Percentiles rank a stretch among this genome's conserved stretches.
Evolutionary conservation across 2,113 vertebrate genomes (phyloP).

Genomic region (Pygoscelis antarcticus): DNA sequence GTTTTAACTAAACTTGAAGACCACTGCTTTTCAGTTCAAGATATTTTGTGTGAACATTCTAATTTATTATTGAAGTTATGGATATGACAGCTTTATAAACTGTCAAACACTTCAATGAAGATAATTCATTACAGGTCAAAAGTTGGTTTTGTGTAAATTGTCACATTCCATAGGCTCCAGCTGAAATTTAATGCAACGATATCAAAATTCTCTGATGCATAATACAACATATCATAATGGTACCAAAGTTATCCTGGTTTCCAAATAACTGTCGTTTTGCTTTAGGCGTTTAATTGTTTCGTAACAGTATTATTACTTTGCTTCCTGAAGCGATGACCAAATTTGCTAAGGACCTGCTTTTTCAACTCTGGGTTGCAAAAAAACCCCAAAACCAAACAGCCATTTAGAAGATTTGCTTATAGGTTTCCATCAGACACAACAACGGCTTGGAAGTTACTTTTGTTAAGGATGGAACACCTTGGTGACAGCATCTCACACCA

Average conservation of each 20-base stretch:
- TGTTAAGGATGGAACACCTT: neutral
- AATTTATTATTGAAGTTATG: neutral
- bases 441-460: neutral
- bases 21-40: neutral
- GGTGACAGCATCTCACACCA: neutral
- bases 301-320: neutral
- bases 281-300: neutral
- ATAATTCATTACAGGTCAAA: neutral
- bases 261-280: neutral
- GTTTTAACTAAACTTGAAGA: neutral
- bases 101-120: neutral
- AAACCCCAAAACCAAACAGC: accelerated
- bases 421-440: neutral
- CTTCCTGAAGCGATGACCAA: neutral
- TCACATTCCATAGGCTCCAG: neutral
- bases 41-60: neutral
- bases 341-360: neutral
- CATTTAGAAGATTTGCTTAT: neutral
- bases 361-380: neutral
- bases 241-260: neutral
- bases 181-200: neutral
- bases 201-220: neutral
- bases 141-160: neutral
- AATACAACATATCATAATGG: neutral
- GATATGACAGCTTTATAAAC: neutral